These are phyloP conservation scores for Urocynchramus pylzowi DNA, from an alignment of 2,113 vertebrate species.

Conservation along the genomic window DNA sequence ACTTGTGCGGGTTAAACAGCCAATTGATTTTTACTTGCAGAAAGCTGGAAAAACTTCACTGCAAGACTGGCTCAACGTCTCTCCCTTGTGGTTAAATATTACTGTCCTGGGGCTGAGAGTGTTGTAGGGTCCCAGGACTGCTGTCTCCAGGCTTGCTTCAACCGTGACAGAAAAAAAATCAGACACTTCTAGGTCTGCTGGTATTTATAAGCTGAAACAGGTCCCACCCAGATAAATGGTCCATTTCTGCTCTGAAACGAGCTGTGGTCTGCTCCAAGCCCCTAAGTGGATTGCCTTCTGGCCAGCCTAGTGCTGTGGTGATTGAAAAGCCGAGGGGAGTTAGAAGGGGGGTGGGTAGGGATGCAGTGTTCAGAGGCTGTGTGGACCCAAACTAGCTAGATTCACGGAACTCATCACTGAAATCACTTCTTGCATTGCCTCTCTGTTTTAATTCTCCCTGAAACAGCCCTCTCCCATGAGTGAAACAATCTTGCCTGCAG, in stretches of 20 bases:
- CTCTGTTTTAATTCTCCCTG: conserved; percentile 75
- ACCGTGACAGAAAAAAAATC: neutral
- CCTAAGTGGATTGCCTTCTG: conserved; percentile 63
- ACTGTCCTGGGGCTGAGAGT: neutral
- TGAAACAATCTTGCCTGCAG: conserved; percentile 69
- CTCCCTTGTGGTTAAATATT: conserved; percentile 43
- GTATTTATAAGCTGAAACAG: neutral
- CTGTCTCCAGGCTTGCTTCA: neutral
- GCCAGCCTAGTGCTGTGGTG: neutral
- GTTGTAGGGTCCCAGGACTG: neutral
- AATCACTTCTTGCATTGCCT: conserved; percentile 66
- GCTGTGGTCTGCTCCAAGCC: conserved; percentile 11
- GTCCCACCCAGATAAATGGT: conserved; percentile 20
- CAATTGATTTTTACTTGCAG: neutral
- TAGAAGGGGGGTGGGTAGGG: neutral
- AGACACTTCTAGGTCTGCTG: neutral
- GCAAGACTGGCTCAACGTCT: conserved; percentile 6
- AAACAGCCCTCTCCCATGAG: conserved; percentile 66
- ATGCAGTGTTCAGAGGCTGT: conserved; percentile 35
- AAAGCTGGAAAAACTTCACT: neutral
- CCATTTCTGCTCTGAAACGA: neutral
- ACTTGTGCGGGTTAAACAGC: neutral
- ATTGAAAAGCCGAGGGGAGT: neutral
- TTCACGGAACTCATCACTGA: conserved; percentile 63
- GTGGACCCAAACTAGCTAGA: conserved; percentile 69